phyloP scores from a whole-genome alignment of 2,888 invertebrate genomes.

The Periphyllus acericola region DNA sequence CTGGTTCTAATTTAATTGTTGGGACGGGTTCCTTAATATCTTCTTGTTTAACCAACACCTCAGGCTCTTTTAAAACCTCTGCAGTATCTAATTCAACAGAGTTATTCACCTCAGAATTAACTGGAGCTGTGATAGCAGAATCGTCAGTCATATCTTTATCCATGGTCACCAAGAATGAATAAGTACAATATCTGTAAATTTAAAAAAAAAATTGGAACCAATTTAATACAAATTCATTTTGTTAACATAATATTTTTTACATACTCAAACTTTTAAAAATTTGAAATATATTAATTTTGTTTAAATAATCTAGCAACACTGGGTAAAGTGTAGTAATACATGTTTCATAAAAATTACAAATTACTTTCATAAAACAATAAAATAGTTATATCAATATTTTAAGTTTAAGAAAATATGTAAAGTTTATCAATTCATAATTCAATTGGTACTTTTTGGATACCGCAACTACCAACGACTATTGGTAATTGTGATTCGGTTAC shows the following conservation, averaged over 20 bases:
- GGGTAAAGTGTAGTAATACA: too few species aligned
- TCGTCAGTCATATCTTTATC: constrained; percentile 38
- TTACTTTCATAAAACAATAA: too few species aligned
- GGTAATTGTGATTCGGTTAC: too few species aligned
- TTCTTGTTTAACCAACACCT: constrained; percentile 23
- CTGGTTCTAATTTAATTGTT: background rate
- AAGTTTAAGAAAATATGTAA: too few species aligned
- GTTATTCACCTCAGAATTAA: background rate
- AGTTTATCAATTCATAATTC: too few species aligned
- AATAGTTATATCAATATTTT: too few species aligned
- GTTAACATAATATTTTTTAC: background rate
- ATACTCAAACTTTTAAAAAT: too few species aligned
- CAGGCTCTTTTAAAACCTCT: constrained; percentile 4
- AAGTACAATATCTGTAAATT: constrained; percentile 34
- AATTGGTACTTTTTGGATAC: too few species aligned
- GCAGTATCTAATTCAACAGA: background rate
- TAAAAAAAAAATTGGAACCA: background rate
- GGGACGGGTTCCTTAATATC: constrained; percentile 2
- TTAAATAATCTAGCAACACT: too few species aligned
- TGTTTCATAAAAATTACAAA: too few species aligned
- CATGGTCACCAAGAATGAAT: constrained; percentile 17
- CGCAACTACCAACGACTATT: too few species aligned
- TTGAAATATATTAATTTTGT: too few species aligned
- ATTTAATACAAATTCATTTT: background rate
- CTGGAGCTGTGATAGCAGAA: background rate